Conservation (phyloP, 2,113 vertebrate species). For the Hystrix cristata region DNA sequence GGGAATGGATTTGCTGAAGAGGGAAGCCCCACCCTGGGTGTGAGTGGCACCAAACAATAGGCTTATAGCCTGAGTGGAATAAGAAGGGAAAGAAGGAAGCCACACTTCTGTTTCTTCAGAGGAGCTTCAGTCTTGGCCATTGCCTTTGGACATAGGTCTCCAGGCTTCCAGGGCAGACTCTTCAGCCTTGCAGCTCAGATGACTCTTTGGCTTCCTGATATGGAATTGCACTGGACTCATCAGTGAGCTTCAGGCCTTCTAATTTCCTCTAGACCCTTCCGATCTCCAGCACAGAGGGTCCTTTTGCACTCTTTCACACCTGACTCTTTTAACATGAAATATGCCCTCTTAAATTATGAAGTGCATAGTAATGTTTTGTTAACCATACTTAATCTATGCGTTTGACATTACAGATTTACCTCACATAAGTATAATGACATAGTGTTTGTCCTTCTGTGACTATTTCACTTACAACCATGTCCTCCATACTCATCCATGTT, state of each 20-base stretch:
- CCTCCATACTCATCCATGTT: not conserved
- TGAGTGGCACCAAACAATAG: not conserved
- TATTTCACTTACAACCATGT: not conserved
- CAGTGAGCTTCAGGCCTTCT: not conserved
- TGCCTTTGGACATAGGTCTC: not conserved
- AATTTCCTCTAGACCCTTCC: not conserved
- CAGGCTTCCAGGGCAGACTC: not conserved
- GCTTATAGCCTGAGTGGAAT: not conserved
- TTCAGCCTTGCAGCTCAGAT: not conserved
- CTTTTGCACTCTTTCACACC: not conserved
- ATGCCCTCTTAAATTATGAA: not conserved
- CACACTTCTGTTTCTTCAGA: not conserved
- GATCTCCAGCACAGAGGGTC: not conserved
- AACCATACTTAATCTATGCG: not conserved
- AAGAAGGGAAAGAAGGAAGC: not conserved
- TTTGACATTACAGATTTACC: not conserved
- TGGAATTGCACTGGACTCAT: not conserved
- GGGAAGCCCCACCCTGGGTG: not conserved
- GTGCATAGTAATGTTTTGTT: not conserved
- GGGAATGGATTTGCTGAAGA: not conserved
- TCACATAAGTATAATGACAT: no score
- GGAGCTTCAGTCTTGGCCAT: not conserved
- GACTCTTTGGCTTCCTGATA: not conserved
- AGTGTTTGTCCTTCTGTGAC: not conserved
- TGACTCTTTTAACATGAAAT: not conserved